These are phyloP conservation scores for Pyrocephalus nanus DNA, from an alignment of 2,797 vertebrate species.

Conservation along the genomic window DNA sequence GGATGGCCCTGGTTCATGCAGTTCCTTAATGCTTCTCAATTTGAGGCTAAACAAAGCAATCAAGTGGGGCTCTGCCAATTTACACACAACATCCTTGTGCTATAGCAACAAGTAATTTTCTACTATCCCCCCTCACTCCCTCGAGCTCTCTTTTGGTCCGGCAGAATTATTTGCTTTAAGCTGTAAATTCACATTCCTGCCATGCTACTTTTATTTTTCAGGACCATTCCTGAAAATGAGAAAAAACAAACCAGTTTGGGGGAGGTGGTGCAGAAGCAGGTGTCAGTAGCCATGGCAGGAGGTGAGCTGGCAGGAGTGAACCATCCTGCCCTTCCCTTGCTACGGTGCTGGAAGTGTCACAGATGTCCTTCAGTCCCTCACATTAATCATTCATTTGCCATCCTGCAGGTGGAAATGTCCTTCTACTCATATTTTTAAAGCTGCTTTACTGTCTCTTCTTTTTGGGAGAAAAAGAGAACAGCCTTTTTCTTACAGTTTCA, in stretches of 20 bases:
- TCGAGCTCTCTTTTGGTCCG: not conserved
- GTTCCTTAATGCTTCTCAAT: not conserved
- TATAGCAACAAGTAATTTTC: conserved; percentile 51
- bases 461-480: not conserved
- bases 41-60: conserved; percentile 34
- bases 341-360: not conserved
- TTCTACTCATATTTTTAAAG: not conserved
- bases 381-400: conserved; percentile 24
- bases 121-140: not conserved
- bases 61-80: not conserved
- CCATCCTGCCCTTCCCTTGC: not conserved
- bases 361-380: not conserved
- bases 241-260: not conserved
- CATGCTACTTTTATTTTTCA: not conserved
- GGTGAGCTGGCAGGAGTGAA: not conserved
- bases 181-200: conserved; percentile 34
- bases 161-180: not conserved
- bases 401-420: conserved; percentile 1
- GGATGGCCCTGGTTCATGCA: not conserved
- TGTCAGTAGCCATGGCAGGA: not conserved
- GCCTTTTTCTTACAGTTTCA: not conserved
- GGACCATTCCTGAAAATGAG: not conserved
- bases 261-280: not conserved
- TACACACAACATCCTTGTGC: not conserved
- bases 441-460: not conserved